phyloP scores from a whole-genome alignment of 2,888 invertebrate species.

The Acleris sparsana region DNA sequence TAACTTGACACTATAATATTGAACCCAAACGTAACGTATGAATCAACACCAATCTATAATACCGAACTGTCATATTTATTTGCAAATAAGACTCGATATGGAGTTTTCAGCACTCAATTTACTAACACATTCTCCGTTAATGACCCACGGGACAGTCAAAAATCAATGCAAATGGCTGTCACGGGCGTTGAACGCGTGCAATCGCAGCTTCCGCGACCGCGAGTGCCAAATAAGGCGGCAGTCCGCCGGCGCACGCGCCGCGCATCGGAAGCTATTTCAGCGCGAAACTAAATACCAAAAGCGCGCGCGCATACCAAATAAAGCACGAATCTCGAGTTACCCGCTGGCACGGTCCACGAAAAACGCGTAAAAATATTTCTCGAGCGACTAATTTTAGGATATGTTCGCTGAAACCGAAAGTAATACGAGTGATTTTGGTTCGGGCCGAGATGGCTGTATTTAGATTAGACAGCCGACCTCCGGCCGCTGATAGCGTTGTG shows the following conservation, averaged over 20 bases:
- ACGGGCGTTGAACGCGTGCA: too few species aligned
- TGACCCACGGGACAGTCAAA: too few species aligned
- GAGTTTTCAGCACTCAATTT: too few species aligned
- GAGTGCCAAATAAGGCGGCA: slow-evolving; percentile 33
- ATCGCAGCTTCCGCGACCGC: slow-evolving; percentile 19
- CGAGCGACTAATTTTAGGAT: slow-evolving; percentile 80
- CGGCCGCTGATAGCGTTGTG: slow-evolving; percentile 41
- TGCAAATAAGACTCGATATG: too few species aligned
- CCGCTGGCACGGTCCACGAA: slow-evolving; percentile 67
- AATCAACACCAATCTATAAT: too few species aligned
- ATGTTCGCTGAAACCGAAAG: slow-evolving; percentile 71
- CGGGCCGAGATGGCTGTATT: slow-evolving; percentile 79
- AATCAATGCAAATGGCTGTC: too few species aligned
- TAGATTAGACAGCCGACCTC: slow-evolving; percentile 71
- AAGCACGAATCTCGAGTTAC: slow-evolving; percentile 82
- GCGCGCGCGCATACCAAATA: slow-evolving; percentile 74
- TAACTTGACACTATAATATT: too few species aligned
- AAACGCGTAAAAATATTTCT: slow-evolving; percentile 83
- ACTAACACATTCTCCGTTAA: too few species aligned
- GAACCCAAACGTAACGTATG: too few species aligned
- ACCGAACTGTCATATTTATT: too few species aligned
- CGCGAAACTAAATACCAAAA: slow-evolving; percentile 78
- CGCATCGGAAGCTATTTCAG: slow-evolving; percentile 43
- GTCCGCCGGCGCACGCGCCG: slow-evolving; percentile 24
- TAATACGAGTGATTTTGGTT: slow-evolving; percentile 81